Base-by-base conservation (phyloP, 2,113 vertebrate species). In the Myotis lucifugus region DNA sequence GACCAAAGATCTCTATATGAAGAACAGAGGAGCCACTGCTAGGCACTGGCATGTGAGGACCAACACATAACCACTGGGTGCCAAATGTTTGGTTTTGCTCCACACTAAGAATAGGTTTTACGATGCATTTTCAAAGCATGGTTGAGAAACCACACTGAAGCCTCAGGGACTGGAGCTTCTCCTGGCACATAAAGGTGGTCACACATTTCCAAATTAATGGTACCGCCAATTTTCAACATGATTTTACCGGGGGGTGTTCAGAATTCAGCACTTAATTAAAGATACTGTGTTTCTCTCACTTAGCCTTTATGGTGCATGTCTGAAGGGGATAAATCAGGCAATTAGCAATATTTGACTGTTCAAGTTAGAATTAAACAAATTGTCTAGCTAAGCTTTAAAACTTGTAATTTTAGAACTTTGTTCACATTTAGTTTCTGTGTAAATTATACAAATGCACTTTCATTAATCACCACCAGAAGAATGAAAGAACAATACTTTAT, bases 341-440 rank as follows among this genome's bases (percentile, higher is more conserved):
- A 89, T 93, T 59, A 85, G n/a, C n/a, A 72, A 73, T 59, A 48
- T 69, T 46, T 86, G 27, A 66, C 64, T 59, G 40, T 46, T 85
- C 66, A 78, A 46, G 40, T 78, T 77, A 82, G 70, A 92, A 76
- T 79, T 64, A 90, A 95, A 46, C 69, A 67, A 42, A 27, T 61
- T 69, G 66, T 82, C 37, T 77, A 77, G 87, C n/a, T 48, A 88
- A 88, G 52, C 29, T 84, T 74, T 81, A 77, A 95, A 92, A 91
- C 8, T 67, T 73, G 59, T 81, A 76, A 91, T 90, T 85, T 93
- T 52, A 73, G 64, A 93, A 83, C 13, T 78, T 73, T 46, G 32
- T 59, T 9, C 79, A 50, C 64, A 69, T 83, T 92, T 89, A 89
- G 86, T 89, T 88, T 77, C 37, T 34, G 11, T 87, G 85, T 93